phyloP scores from a whole-genome alignment of 2,888 invertebrate genomes.

The Philaethria dido region DNA sequence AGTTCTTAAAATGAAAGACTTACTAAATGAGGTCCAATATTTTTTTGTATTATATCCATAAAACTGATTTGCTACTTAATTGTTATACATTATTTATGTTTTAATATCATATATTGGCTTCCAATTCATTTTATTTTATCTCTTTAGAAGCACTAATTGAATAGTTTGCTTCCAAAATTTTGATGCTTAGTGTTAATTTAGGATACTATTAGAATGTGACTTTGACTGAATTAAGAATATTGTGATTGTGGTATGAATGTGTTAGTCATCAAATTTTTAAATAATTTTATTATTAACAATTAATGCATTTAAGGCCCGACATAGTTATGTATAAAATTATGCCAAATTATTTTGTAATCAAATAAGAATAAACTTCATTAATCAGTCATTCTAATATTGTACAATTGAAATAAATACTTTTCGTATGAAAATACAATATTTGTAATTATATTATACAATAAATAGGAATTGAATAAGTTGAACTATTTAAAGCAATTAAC shows the following conservation, averaged over 20 bases:
- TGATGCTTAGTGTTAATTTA: conserved; percentile 68
- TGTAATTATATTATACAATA: conserved; percentile 46
- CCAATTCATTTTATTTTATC: conserved; percentile 61
- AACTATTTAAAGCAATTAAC: conserved; percentile 60
- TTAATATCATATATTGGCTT: conserved; percentile 62
- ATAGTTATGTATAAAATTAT: conserved; percentile 70
- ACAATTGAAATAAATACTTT: conserved; percentile 37
- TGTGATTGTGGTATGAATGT: conserved; percentile 78
- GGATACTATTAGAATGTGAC: conserved; percentile 67
- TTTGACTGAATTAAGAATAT: conserved; percentile 77
- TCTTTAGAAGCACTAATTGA: conserved; percentile 68
- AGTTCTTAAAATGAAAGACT: conserved; percentile 67
- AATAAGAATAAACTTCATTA: conserved; percentile 59
- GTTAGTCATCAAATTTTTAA: conserved; percentile 64
- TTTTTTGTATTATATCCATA: conserved; percentile 57
- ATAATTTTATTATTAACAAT: conserved; percentile 67
- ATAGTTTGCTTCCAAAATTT: conserved; percentile 77
- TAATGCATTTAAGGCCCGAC: conserved; percentile 76
- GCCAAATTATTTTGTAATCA: conserved; percentile 79
- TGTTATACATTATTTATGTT: conserved; percentile 46
- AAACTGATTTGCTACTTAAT: conserved; percentile 47
- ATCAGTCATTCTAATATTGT: conserved; percentile 48
- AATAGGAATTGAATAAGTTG: conserved; percentile 59
- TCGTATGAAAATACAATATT: conserved; percentile 46
- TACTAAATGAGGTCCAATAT: conserved; percentile 75